Conservation (phyloP, 2,113 vertebrate species). For the Cyrtonyx montezumae region DNA sequence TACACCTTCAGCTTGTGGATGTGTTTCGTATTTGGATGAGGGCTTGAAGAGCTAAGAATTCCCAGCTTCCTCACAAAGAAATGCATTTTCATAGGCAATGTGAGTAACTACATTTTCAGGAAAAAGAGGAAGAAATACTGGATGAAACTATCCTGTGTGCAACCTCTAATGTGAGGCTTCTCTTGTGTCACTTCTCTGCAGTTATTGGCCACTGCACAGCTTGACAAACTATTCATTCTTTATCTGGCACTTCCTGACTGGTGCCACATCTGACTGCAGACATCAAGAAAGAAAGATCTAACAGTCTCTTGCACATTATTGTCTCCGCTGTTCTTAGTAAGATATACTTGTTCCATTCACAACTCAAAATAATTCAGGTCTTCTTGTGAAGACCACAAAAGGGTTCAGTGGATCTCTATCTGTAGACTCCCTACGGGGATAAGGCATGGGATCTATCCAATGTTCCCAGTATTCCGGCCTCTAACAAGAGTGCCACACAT, state of each 20-base stretch:
- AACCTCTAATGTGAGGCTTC: background rate
- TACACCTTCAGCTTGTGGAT: background rate
- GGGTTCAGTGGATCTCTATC: background rate
- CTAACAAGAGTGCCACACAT: background rate
- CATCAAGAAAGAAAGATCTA: background rate
- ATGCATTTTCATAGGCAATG: background rate
- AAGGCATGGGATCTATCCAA: background rate
- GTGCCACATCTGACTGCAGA: background rate
- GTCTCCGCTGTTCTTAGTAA: background rate
- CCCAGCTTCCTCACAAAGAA: background rate
- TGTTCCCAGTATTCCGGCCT: background rate
- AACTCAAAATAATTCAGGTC: background rate
- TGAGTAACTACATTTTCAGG: background rate
- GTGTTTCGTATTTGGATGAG: background rate
- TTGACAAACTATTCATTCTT: background rate
- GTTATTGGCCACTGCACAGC: background rate
- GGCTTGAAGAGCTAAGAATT: background rate
- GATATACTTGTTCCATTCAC: background rate
- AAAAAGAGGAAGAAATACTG: background rate
- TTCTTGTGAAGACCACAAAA: background rate
- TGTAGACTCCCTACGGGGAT: background rate
- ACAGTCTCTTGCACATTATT: rapidly evolving
- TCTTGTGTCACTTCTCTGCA: background rate
- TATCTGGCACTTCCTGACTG: background rate
- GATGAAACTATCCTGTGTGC: background rate